These are phyloP conservation scores for Callaeas wilsoni DNA, from an alignment of 2,113 vertebrate species.

Conservation along the genomic window DNA sequence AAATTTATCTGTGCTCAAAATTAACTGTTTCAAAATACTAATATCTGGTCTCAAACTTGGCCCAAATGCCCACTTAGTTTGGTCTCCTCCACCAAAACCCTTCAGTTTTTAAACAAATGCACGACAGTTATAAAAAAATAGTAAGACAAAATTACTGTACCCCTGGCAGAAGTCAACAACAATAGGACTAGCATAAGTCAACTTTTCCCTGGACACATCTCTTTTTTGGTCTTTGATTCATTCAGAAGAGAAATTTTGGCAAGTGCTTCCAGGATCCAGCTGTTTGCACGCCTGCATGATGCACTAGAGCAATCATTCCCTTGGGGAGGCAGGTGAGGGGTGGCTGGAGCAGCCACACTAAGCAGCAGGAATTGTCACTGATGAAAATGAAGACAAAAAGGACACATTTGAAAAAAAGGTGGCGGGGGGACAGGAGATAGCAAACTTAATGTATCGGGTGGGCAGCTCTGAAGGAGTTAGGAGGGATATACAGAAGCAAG, in stretches of 20 bases:
- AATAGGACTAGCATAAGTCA: neutral
- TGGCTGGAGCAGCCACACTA: neutral
- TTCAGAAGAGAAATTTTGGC: neutral
- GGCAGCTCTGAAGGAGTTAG: neutral
- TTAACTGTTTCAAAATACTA: neutral
- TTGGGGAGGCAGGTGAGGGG: neutral
- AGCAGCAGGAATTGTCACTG: neutral
- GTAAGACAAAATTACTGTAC: neutral
- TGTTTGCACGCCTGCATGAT: neutral
- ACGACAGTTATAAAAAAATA: neutral
- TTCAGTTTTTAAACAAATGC: neutral
- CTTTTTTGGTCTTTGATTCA: neutral
- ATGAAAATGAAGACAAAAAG: neutral
- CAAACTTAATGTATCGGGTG: neutral
- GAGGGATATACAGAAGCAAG: neutral
- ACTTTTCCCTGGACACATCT: neutral
- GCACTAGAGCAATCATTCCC: neutral
- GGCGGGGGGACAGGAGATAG: rapidly evolving
- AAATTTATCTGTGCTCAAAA: neutral
- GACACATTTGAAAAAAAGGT: neutral
- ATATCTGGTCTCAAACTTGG: neutral
- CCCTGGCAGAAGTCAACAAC: neutral
- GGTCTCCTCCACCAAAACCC: neutral
- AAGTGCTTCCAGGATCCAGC: neutral
- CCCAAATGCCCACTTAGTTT: neutral